Percentiles rank a stretch among this genome's conserved stretches.
Evolutionary conservation across 1,140 invertebrate genomes (phyloP).

Genomic region (Asbolus verrucosus): DNA sequence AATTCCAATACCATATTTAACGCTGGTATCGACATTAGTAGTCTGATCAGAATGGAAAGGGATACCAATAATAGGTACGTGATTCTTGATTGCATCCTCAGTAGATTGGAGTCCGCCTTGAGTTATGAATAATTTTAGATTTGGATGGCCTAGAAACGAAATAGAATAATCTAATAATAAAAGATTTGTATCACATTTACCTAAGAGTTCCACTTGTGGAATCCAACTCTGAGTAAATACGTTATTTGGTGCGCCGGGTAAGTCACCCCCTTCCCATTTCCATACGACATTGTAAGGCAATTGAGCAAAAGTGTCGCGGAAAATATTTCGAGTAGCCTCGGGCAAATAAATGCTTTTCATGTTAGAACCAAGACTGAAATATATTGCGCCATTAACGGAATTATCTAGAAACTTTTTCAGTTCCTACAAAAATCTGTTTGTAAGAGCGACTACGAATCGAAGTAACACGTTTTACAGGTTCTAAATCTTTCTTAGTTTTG

Average conservation of each 20-base stretch:
- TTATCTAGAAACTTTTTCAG: constrained; percentile 67
- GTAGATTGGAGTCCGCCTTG: constrained; percentile 67
- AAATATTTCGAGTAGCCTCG: constrained; percentile 60
- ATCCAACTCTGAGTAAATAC: too few relatives aligned
- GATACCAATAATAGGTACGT: constrained; percentile 66
- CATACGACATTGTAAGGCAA: constrained; percentile 67
- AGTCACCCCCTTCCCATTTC: not conserved
- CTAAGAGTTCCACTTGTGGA: not conserved
- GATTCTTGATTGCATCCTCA: constrained; percentile 65
- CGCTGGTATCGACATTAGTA: constrained; percentile 9
- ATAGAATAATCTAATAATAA: not conserved
- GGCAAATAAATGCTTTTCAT: constrained; percentile 65
- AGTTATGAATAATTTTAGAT: constrained; percentile 64
- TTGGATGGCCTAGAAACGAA: constrained; percentile 59
- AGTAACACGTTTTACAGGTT: constrained; percentile 66
- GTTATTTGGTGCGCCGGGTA: not conserved
- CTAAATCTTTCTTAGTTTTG: constrained; percentile 66
- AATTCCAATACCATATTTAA: too few relatives aligned
- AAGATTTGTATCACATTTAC: not conserved
- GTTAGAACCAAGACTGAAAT: constrained; percentile 68
- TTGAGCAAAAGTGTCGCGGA: constrained; percentile 65
- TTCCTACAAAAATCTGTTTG: constrained; percentile 69
- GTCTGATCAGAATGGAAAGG: constrained; percentile 61
- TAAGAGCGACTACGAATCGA: constrained; percentile 62
- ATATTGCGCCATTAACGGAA: constrained; percentile 66